Evolutionary conservation across 2,797 vertebrate genomes (phyloP).

Genomic region (Pseudochromis fuscus): DNA sequence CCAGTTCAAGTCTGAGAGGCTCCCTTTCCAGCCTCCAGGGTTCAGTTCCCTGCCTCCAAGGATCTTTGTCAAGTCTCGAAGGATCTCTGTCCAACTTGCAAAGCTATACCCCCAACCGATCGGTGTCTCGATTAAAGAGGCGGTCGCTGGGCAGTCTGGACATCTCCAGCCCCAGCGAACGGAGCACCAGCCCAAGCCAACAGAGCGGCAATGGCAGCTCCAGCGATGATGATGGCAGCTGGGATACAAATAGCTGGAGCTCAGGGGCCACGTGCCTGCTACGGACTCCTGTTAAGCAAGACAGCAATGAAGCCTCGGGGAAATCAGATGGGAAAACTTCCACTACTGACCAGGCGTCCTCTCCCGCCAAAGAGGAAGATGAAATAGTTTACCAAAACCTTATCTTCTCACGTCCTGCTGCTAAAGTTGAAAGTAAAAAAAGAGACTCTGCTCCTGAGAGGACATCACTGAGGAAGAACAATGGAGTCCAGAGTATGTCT

Average conservation of each 20-base stretch:
- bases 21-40: constrained; percentile 63
- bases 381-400: constrained; percentile 81
- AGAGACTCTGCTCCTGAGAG: constrained; percentile 28
- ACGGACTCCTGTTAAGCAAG: constrained; percentile 80
- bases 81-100: constrained; percentile 63
- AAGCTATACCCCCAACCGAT: constrained; percentile 67
- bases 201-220: constrained; percentile 74
- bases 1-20: constrained; percentile 46
- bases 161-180: constrained; percentile 57
- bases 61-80: constrained; percentile 64
- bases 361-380: constrained; percentile 44
- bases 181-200: constrained; percentile 65
- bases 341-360: constrained; percentile 43
- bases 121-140: constrained; percentile 65
- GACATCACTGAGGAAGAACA: constrained; percentile 61
- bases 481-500: constrained; percentile 60
- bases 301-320: constrained; percentile 69
- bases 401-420: constrained; percentile 52
- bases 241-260: constrained; percentile 86
- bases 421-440: constrained; percentile 57
- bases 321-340: constrained; percentile 55
- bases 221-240: constrained; percentile 84
- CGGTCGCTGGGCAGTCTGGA: constrained; percentile 69
- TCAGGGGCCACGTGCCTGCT: constrained; percentile 86
- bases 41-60: constrained; percentile 61